These are phyloP conservation scores for Cheirogaleus major DNA, from an alignment of 2,797 vertebrate genomes.

Conservation along the genomic window DNA sequence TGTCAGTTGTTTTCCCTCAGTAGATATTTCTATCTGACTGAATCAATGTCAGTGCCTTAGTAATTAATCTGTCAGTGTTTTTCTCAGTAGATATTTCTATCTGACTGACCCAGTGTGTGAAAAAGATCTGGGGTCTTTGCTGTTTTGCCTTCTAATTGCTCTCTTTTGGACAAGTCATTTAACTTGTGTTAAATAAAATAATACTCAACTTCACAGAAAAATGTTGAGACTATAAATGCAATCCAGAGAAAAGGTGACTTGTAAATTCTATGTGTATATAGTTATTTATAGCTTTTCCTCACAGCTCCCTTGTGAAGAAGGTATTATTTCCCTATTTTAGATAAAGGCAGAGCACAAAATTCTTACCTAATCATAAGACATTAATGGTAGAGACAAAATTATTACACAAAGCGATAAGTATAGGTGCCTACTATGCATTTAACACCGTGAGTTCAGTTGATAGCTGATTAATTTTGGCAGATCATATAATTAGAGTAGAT, in stretches of 20 bases:
- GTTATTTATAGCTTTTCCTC: conserved; percentile 57
- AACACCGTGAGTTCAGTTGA: not conserved
- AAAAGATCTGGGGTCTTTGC: not conserved
- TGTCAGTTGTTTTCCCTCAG: not conserved
- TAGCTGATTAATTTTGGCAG: not conserved
- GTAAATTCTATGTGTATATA: conserved; percentile 14
- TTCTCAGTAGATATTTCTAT: not conserved
- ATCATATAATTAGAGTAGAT: not conserved
- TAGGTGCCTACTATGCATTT: not conserved
- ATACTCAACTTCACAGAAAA: conserved; percentile 1
- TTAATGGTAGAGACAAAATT: not conserved
- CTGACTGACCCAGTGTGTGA: not conserved
- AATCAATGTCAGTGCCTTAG: not conserved
- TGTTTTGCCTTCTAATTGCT: not conserved
- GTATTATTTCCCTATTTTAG: conserved; percentile 39
- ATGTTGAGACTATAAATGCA: conserved; percentile 32
- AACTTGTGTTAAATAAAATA: conserved; percentile 17
- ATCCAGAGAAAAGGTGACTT: conserved; percentile 41
- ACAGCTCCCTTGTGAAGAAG: conserved; percentile 4
- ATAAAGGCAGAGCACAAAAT: conserved; percentile 20
- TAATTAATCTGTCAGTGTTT: not conserved
- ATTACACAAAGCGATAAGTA: not conserved
- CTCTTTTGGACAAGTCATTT: not conserved
- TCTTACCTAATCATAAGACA: conserved; percentile 34
- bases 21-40: not conserved